These are phyloP conservation scores for Tipula vernalis DNA, from an alignment of 2,888 invertebrate genomes.

Conservation along the genomic window DNA sequence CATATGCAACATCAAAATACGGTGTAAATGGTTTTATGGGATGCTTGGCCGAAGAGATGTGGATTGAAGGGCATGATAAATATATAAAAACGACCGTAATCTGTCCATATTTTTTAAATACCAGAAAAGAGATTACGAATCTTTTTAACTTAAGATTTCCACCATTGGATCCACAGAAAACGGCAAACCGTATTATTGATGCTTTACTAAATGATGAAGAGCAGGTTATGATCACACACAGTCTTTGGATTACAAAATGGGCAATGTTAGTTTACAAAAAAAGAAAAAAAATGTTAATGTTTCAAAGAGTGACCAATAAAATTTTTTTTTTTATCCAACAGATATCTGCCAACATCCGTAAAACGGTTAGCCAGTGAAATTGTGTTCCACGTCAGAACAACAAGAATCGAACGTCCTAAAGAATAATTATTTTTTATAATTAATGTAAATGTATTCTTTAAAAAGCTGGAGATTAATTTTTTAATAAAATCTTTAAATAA, in stretches of 20 bases:
- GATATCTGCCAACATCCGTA: not conserved
- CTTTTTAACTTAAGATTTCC: slow-evolving; percentile 30
- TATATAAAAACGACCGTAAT: slow-evolving; percentile 23
- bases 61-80: slow-evolving; percentile 14
- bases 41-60: slow-evolving; percentile 21
- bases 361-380: not conserved
- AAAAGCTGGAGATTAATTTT: not conserved
- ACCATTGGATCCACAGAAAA: slow-evolving; percentile 30
- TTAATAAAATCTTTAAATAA: not conserved
- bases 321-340: not conserved
- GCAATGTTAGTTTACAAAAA: not conserved
- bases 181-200: slow-evolving; percentile 30
- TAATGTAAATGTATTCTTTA: not conserved
- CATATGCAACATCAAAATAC: slow-evolving; percentile 37
- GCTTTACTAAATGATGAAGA: slow-evolving; percentile 30
- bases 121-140: slow-evolving; percentile 31
- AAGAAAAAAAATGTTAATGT: not conserved
- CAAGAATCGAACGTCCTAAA: not conserved
- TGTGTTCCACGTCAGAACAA: not conserved
- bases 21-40: slow-evolving; percentile 36
- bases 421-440: not conserved
- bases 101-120: slow-evolving; percentile 36
- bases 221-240: not conserved
- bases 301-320: not conserved
- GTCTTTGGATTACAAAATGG: not conserved